Evolutionary conservation across 2,113 vertebrate species (phyloP), one percentile per base, ranked within the genome.

Genomic region (Dendrocopos noguchii): DNA sequence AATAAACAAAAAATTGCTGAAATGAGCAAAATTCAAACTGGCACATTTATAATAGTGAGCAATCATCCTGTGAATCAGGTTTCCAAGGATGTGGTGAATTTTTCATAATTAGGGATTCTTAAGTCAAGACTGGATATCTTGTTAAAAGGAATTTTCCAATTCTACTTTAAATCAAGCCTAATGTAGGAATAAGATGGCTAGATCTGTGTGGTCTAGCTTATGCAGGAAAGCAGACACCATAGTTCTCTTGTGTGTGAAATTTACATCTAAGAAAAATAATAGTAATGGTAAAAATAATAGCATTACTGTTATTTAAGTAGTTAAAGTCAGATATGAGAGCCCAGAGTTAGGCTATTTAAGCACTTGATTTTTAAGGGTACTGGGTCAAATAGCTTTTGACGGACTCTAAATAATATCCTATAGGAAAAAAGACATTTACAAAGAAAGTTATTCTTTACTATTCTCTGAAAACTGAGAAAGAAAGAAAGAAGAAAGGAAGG

Each of bases 61-160:
- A 95, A 92, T 80, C 46, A 60, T 66, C 15, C 27, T 44, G 29
- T 53, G 36, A 74, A 91, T 71, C 33, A 77, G 56, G 83, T 89
- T 94, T 84, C 91, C 52, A 74, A 89, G 33, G 17, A 34, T 74
- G 12, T 89, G 81, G 74, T 84, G 87, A 53, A 91, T 85, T 87
- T 88, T 92, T 68, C 36, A 6, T 61, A 89, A 87, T 80, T 89
- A 74, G 10, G 18, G 34, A 74, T 78, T 76, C 87, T 80, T 91
- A 92, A 77, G 34, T 82, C 67, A 93, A 85, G 66, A 70, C 31
- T 92, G 33, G 52, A 57, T 86, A 80, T 68, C 83, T 94, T 91
- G 67, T 74, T 78, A 86, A 84, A 20, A 88, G 22, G 12, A 39
- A 87, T 92, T 86, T 89, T 66, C 50, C 64, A 84, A 44, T 82